Percentiles rank a stretch among this genome's conserved stretches.
Conservation (phyloP, 2,888 invertebrate species). For the Ischnura elegans region DNA sequence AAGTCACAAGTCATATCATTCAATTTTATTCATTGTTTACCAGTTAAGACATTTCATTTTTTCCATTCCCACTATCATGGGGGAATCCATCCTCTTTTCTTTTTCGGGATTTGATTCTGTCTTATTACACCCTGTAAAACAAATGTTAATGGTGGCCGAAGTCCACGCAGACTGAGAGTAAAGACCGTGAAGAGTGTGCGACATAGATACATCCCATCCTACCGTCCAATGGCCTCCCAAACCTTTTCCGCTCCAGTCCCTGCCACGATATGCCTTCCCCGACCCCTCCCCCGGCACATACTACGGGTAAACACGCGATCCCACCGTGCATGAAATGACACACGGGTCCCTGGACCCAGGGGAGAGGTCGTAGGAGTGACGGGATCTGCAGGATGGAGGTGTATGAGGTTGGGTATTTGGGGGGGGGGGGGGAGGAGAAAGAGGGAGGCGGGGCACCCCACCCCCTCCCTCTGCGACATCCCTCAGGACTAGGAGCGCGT, state of each 20-base stretch:
- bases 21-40: no score
- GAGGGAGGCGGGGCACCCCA: neutral
- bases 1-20: no score
- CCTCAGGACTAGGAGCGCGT: slow-evolving; percentile 36
- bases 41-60: no score
- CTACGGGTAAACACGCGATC: slow-evolving; percentile 45
- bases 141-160: neutral
- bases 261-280: neutral
- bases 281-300: neutral
- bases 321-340: slow-evolving; percentile 66
- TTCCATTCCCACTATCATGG: no score
- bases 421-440: neutral
- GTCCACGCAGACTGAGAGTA: neutral
- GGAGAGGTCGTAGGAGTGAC: neutral
- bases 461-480: neutral
- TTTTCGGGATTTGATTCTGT: neutral
- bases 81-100: neutral
- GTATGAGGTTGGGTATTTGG: neutral
- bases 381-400: neutral
- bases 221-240: neutral
- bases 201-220: neutral
- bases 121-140: neutral
- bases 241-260: neutral
- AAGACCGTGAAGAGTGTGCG: neutral
- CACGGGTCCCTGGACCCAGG: slow-evolving; percentile 3